These are phyloP conservation scores for Micropoecilia bifurca DNA, from an alignment of 2,797 vertebrate species.

Conservation along the genomic window DNA sequence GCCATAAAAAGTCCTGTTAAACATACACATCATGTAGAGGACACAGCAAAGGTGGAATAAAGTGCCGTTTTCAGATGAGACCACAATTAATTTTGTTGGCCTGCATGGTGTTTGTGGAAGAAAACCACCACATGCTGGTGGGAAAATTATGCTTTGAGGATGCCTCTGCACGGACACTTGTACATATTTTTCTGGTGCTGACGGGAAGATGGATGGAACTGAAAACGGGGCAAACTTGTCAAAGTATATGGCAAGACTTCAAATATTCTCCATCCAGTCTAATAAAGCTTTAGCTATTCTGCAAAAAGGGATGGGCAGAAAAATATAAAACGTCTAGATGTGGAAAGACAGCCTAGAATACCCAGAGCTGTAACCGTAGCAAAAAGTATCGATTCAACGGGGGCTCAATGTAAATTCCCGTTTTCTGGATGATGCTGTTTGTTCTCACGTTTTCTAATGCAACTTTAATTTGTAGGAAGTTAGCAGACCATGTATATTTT, in stretches of 20 bases:
- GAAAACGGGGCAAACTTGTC: neutral
- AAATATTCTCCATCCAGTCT: neutral
- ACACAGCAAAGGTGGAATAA: neutral
- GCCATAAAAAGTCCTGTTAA: neutral
- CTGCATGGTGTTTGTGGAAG: neutral
- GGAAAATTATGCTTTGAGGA: neutral
- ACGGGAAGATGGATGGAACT: neutral
- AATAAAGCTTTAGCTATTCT: neutral
- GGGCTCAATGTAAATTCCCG: neutral
- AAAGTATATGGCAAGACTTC: neutral
- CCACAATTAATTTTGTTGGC: neutral
- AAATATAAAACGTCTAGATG: neutral
- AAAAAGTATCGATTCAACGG: neutral
- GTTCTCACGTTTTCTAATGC: neutral
- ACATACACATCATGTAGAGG: neutral
- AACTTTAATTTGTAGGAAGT: neutral
- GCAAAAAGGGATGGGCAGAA: neutral
- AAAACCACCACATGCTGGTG: neutral
- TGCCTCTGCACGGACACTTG: neutral
- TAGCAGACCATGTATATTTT: neutral
- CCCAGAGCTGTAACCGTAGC: neutral
- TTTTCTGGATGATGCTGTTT: neutral
- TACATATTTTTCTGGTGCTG: neutral
- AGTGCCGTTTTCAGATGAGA: neutral
- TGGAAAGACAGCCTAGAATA: neutral